A percentile compares a stretch with the other conserved stretches of the same genome.
Conservation (phyloP, 1,140 invertebrate genomes). For the Aphis craccivora region DNA sequence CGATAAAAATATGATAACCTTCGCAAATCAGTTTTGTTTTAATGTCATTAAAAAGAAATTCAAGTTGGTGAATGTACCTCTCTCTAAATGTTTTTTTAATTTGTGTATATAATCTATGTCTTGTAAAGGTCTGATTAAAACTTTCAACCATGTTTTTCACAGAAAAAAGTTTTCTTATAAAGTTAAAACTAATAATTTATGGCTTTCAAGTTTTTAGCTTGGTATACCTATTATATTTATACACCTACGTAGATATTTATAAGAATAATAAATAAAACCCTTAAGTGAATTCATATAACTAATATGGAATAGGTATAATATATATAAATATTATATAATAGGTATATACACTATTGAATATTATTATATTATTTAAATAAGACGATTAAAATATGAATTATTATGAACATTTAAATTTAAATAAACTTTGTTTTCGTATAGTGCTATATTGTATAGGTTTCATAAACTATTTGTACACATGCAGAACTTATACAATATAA, state of each 20-base stretch:
- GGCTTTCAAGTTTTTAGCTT: not conserved
- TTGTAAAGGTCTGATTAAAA: not conserved
- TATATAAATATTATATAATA: too few relatives aligned
- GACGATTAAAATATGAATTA: not conserved
- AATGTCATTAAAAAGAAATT: not conserved
- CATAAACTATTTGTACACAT: not conserved
- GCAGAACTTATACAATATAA: not conserved
- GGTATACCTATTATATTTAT: not conserved
- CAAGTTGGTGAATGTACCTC: not conserved
- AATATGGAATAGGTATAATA: not conserved
- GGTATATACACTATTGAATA: not conserved
- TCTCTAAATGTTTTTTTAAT: not conserved
- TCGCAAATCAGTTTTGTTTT: not conserved
- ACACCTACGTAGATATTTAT: not conserved
- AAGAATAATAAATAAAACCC: not conserved
- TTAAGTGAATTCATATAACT: not conserved
- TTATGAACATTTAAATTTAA: not conserved
- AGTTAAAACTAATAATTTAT: not conserved
- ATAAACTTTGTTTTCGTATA: not conserved
- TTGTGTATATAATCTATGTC: not conserved
- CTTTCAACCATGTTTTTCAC: not conserved
- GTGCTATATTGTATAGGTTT: not conserved
- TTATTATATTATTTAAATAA: not conserved
- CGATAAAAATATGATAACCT: not conserved
- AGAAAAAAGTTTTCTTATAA: not conserved